Evolutionary conservation across 2,797 vertebrate genomes (phyloP), one percentile per base, ranked within the genome.

Genomic region (Hippopotamyrus pictus): DNA sequence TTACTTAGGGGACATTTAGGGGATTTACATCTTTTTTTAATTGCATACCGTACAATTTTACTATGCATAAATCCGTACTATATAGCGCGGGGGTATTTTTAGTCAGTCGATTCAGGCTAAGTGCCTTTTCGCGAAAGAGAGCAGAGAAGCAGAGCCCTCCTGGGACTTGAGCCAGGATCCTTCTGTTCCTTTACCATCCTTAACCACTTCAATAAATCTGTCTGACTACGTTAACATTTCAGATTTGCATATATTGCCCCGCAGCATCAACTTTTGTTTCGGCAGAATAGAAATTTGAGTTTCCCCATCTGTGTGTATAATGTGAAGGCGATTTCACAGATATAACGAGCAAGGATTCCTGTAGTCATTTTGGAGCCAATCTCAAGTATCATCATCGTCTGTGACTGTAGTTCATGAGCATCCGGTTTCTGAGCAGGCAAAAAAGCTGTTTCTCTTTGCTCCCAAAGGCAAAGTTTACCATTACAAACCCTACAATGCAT

Each of bases 121-220:
- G 17, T 79, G 41, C 73, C 73, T 79, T 69, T 69, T 12, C 12
- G 25, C 65, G 3, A 29, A 33, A 29, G 53, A 51, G 50, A 51
- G 73, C 73, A 41, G 37, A 46, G 73, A 79, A 17, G 73, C 73
- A 79, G 37, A 5, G 73, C 17, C 73, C 73, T 46, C 73, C 73
- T 79, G 73, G 73, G 73, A 79, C 41, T 44, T 79, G 1, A 79
- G 37, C 73, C 73, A 79, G 37, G 41, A 79, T 44, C 73, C 44
- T 79, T 79, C 73, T 79, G 73, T 79, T 79, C 33, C 73, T 79
- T 44, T 44, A 79, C 73, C 73, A 79, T 41, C 73, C 73, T 79
- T 79, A 79, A 79, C 33, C 41, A 46, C 73, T 79, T 79, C 73
- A 79, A 79, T 79, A 79, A 79, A 79, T 79, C 73, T 79, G 37